Conservation (phyloP, 2,113 vertebrate genomes). For the Benitochromis conjunctus region DNA sequence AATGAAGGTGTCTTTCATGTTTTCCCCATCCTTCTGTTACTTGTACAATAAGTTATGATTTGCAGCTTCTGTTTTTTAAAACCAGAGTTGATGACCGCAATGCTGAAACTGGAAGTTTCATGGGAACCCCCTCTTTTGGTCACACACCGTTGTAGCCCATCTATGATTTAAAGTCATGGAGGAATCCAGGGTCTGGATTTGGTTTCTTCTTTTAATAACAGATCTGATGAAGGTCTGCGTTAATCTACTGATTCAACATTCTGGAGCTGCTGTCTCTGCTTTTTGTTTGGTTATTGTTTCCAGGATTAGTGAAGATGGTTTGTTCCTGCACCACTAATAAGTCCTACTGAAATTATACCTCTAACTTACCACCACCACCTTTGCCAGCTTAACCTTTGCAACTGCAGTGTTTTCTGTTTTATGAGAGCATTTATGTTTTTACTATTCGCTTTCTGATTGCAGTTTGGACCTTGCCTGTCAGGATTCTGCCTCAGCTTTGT, state of each 20-base stretch:
- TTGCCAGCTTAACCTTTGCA: neutral
- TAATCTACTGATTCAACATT: neutral
- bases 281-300: neutral
- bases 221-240: neutral
- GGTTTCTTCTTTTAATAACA: neutral
- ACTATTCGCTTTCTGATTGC: neutral
- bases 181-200: neutral
- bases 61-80: neutral
- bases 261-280: neutral
- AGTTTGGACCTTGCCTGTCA: neutral
- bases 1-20: neutral
- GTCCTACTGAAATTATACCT: neutral
- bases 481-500: neutral
- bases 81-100: neutral
- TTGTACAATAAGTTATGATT: neutral
- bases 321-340: neutral
- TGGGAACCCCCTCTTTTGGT: neutral
- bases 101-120: neutral
- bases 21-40: neutral
- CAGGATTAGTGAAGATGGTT: neutral
- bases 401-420: neutral
- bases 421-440: neutral
- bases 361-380: neutral
- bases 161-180: neutral
- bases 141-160: neutral